phyloP scores from a whole-genome alignment of 1,140 invertebrate species.

The Eupristina koningsbergeri region DNA sequence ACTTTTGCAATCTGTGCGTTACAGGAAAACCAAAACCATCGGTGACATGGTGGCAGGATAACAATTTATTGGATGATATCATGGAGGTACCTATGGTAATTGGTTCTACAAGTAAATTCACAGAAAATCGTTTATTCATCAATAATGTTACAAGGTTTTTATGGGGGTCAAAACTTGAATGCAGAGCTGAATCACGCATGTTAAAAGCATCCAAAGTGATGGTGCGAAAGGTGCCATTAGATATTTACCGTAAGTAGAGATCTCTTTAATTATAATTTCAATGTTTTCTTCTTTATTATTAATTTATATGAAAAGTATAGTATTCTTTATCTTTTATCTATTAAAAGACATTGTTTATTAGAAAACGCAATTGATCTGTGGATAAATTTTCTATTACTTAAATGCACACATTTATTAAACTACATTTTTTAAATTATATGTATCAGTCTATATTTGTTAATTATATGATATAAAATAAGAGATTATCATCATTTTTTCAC shows the following conservation, averaged over 20 bases:
- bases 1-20: no score
- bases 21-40: conserved; percentile 81
- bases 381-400: not conserved
- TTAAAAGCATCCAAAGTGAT: conserved; percentile 69
- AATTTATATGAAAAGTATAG: not conserved
- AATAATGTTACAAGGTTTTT: conserved; percentile 76
- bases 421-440: not conserved
- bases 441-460: not conserved
- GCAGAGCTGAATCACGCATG: conserved; percentile 80
- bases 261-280: not conserved
- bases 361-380: conserved; percentile 41
- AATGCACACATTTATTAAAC: not conserved
- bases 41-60: conserved; percentile 86
- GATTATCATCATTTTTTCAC: not conserved
- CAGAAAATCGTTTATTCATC: conserved; percentile 80
- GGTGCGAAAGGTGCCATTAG: conserved; percentile 77
- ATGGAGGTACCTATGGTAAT: conserved; percentile 76
- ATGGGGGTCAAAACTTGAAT: conserved; percentile 78
- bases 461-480: not conserved
- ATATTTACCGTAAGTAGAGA: conserved; percentile 78
- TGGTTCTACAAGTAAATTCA: conserved; percentile 73
- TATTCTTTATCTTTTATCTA: not conserved
- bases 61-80: conserved; percentile 79
- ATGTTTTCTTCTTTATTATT: conserved; percentile 28
- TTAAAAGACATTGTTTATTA: no score